Conservation (phyloP, 2,797 vertebrate species). For the Labeo calbasu region DNA sequence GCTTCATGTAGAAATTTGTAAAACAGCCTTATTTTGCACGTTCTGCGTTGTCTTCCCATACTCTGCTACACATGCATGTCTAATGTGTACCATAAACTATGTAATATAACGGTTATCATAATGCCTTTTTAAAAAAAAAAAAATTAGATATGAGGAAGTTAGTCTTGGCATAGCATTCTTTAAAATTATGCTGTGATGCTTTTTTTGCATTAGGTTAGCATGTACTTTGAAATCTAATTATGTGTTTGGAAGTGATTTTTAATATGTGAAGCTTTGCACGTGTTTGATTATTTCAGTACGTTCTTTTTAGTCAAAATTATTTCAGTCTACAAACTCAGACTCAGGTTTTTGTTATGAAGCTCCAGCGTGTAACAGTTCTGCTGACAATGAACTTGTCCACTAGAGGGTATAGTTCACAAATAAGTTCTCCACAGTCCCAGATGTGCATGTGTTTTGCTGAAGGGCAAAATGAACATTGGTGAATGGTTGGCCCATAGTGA, state of each 20-base stretch:
- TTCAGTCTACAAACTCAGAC: not conserved
- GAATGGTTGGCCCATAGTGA: not conserved
- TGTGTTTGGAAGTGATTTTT: not conserved
- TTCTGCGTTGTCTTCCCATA: not conserved
- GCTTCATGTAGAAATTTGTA: not conserved
- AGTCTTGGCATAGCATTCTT: not conserved
- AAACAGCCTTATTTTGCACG: not conserved
- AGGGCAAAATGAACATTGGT: conserved; percentile 7
- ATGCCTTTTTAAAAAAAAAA: too few species aligned
- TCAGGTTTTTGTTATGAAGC: not conserved
- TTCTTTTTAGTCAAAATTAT: not conserved
- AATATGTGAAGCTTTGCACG: not conserved
- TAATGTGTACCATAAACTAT: not conserved
- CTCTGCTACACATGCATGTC: not conserved
- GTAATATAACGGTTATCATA: not conserved
- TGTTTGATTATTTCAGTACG: not conserved
- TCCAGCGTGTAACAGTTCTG: conserved; percentile 14
- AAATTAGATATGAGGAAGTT: not conserved
- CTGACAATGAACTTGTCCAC: conserved; percentile 44
- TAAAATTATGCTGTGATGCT: not conserved
- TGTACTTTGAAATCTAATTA: not conserved
- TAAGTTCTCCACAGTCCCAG: conserved; percentile 23
- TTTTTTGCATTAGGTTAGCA: not conserved
- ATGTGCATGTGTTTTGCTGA: conserved; percentile 47
- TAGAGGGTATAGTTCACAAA: conserved; percentile 50